Base-by-base conservation (phyloP, 2,888 invertebrate species). In the Drosophila mayaguana region DNA sequence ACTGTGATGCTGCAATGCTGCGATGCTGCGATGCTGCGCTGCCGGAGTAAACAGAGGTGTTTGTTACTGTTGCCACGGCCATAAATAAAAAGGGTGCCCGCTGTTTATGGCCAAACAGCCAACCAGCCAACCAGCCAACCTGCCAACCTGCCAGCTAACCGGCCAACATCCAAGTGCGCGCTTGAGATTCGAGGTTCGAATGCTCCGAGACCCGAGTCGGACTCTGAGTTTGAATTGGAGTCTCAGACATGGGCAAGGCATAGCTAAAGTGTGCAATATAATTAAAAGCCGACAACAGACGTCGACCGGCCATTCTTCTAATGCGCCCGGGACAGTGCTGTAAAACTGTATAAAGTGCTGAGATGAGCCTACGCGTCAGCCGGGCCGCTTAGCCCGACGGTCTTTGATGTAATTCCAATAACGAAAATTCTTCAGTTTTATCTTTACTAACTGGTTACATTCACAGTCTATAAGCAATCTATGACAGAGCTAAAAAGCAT, bases 191-290 rank as follows among this genome's bases (percentile, higher is more conserved):
- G 63, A 48, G 45, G 42, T 46, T 60, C 40, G 46, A 40, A 20
- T 18, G 65, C 5, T 67, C 61, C 18, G 57, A 45, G 59, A 68
- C 59, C 50, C 38, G 61, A 68, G 25, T 25, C 22, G 22, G 36
- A 53, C 20, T 75, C 62, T 25, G 75, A 66, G 53, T 60, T 45
- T 60, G 65, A 74, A 32, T 69, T 51, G 66, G 64, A 74, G n/a
- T 73, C 63, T 46, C 57, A 57, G 71, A 38, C 57, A 59, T 63
- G 71, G 76, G 69, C 64, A 69, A 66, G 80, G 83, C 88, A 88
- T 88, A 81, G 83, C 90, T 88, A 91, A 90, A 90, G 91, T 86
- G 91, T 92, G 91, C 90, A 91, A 91, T 91, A 91, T 91, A 91
- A 81, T 91, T 90, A 86, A 91, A 91, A 90, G 91, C 91, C 92